Percentiles rank a stretch among this genome's conserved stretches.
Evolutionary conservation across 2,113 vertebrate species (phyloP).

Genomic region (Oreochromis tanganicae): DNA sequence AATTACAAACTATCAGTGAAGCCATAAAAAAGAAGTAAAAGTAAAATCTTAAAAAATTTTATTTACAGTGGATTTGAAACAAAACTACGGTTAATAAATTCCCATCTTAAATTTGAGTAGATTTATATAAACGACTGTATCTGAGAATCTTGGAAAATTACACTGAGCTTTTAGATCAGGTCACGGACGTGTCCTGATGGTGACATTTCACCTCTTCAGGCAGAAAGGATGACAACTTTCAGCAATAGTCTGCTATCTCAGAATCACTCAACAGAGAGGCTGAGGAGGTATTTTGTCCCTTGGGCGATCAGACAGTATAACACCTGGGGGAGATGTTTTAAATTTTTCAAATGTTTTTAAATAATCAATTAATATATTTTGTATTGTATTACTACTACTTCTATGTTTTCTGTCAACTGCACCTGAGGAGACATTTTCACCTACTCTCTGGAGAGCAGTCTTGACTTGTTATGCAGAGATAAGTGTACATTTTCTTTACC

Average conservation of each 20-base stretch:
- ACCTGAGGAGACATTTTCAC: neutral
- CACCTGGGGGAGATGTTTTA: neutral
- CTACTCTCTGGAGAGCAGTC: neutral
- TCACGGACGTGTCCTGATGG: neutral
- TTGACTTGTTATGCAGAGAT: neutral
- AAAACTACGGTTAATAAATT: neutral
- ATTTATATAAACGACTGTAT: neutral
- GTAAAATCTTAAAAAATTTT: neutral
- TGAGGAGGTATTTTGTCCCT: neutral
- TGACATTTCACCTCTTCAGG: neutral
- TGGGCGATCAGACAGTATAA: neutral
- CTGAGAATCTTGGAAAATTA: neutral
- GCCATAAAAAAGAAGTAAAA: neutral
- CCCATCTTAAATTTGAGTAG: neutral
- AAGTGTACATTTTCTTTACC: neutral
- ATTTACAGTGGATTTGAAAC: neutral
- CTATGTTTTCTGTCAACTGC: neutral
- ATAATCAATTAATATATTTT: neutral
- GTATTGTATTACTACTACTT: neutral
- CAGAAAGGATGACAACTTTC: neutral
- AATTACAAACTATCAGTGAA: neutral
- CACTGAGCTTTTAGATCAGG: neutral
- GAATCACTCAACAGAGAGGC: neutral
- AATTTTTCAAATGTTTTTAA: neutral
- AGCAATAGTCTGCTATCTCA: neutral